These are phyloP conservation scores for Congeria kusceri DNA, from an alignment of 2,888 invertebrate species.

Conservation along the genomic window DNA sequence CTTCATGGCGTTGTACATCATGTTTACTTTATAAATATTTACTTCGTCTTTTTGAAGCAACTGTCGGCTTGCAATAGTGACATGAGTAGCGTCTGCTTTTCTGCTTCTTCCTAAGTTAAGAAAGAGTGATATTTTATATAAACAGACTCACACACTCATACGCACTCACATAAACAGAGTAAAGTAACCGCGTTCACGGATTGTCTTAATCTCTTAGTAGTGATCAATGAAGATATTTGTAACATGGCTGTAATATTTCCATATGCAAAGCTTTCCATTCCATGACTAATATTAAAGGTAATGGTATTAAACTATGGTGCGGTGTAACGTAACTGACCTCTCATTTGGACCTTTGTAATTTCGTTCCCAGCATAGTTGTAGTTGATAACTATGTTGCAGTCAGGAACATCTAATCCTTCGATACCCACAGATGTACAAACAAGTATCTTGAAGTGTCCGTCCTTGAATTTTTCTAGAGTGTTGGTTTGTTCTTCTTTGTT, in stretches of 20 bases:
- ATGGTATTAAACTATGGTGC: too few relatives aligned
- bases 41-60: constrained; percentile 20
- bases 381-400: constrained; percentile 63
- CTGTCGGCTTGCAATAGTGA: constrained; percentile 26
- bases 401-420: constrained; percentile 65
- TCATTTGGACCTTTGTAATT: constrained; percentile 61
- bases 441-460: constrained; percentile 49
- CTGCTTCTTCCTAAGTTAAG: constrained; percentile 48
- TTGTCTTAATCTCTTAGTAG: too few relatives aligned
- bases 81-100: constrained; percentile 27
- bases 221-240: too few relatives aligned
- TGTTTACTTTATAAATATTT: constrained; percentile 34
- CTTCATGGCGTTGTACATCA: constrained; percentile 47
- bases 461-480: constrained; percentile 40
- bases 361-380: constrained; percentile 64
- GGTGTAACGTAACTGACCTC: constrained; percentile 30
- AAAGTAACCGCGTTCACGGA: too few relatives aligned
- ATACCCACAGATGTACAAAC: constrained; percentile 59
- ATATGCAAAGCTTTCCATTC: too few relatives aligned
- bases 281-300: too few relatives aligned
- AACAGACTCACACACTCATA: too few relatives aligned
- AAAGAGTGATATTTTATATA: not conserved
- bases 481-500: constrained; percentile 51
- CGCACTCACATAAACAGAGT: too few relatives aligned
- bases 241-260: not conserved